A percentile compares a stretch with the other conserved stretches of the same genome.
Evolutionary conservation across 2,113 vertebrate species (phyloP).

Genomic region (Caracal caracal): DNA sequence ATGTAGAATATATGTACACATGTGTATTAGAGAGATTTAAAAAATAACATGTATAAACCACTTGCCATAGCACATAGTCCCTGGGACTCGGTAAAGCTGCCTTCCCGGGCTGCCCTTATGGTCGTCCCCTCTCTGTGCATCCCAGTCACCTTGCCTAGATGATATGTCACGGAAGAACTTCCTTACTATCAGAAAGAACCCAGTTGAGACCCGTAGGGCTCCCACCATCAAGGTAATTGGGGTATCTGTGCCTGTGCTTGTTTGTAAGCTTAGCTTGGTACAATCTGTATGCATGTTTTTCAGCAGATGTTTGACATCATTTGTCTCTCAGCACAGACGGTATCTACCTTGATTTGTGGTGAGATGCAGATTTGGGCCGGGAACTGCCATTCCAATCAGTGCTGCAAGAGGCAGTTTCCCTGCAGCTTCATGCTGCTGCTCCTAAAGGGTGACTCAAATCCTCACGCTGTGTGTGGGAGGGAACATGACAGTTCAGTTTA

Average conservation of each 20-base stretch:
- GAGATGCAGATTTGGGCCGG: background rate
- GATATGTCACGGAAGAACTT: background rate
- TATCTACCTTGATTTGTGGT: constrained; percentile 18
- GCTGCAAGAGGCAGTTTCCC: background rate
- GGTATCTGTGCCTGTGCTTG: background rate
- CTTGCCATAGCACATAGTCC: background rate
- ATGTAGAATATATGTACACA: background rate
- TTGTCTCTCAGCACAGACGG: constrained; percentile 13
- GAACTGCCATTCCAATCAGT: constrained; percentile 8
- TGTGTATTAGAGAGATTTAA: background rate
- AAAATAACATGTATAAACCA: background rate
- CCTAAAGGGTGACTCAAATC: constrained; percentile 38
- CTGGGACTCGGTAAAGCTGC: background rate
- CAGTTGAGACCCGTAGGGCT: background rate
- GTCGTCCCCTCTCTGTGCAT: background rate
- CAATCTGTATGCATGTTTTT: background rate
- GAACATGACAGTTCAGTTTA: constrained; percentile 67
- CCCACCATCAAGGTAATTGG: background rate
- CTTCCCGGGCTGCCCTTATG: background rate
- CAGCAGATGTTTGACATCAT: constrained; percentile 57
- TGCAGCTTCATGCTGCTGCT: background rate
- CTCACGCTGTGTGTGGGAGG: background rate
- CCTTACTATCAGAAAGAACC: background rate
- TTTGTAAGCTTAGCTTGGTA: constrained; percentile 30
- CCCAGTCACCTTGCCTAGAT: background rate